Conservation (phyloP, 2,113 vertebrate genomes). For the Gobio gobio region DNA sequence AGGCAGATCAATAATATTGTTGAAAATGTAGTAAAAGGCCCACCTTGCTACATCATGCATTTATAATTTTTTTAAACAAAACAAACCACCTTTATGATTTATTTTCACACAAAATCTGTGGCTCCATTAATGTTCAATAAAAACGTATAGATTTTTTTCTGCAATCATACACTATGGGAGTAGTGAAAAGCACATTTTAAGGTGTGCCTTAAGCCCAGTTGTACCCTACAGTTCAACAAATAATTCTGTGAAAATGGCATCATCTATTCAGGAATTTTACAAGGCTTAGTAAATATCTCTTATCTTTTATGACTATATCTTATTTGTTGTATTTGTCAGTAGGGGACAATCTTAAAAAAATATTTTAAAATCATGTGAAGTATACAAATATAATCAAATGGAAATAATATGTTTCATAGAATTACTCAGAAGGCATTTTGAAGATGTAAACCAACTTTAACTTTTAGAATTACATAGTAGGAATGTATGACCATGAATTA, state of each 20-base stretch:
- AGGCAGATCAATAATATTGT: too few species aligned
- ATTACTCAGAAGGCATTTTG: not conserved
- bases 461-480: not conserved
- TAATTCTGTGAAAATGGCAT: not conserved
- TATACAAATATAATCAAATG: not conserved
- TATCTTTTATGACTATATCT: not conserved
- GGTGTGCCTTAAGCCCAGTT: too few species aligned
- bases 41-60: too few species aligned
- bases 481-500: not conserved
- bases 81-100: too few species aligned
- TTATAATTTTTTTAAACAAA: too few species aligned
- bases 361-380: not conserved
- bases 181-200: too few species aligned
- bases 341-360: not conserved
- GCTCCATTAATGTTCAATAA: too few species aligned
- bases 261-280: not conserved
- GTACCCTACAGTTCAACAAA: not conserved
- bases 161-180: too few species aligned
- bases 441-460: not conserved
- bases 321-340: not conserved
- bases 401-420: not conserved
- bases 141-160: too few species aligned
- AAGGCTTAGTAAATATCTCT: not conserved
- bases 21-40: too few species aligned
- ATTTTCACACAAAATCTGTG: too few species aligned